A percentile compares a stretch with the other conserved stretches of the same genome.
phyloP scores from a whole-genome alignment of 2,113 vertebrate species.

The Galemys pyrenaicus region DNA sequence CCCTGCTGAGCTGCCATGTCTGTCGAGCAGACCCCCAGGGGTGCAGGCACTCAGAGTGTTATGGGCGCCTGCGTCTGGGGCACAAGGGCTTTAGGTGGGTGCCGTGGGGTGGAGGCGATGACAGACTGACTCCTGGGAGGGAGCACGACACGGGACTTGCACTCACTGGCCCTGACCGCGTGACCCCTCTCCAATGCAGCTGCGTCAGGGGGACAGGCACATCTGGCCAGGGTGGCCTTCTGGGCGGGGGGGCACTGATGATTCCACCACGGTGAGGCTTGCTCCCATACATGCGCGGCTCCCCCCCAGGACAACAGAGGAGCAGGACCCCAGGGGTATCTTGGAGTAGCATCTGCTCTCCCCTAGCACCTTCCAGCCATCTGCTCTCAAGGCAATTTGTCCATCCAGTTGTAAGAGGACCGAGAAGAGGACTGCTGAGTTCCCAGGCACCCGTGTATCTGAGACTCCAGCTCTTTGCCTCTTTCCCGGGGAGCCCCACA shows the following conservation, averaged over 20 bases:
- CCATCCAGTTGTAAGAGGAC: neutral
- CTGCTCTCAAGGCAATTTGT: neutral
- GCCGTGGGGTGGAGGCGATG: constrained; percentile 53
- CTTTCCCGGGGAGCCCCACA: neutral
- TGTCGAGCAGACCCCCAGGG: constrained; percentile 17
- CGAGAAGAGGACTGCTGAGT: neutral
- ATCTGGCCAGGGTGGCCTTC: constrained; percentile 67
- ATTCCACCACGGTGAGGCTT: constrained; percentile 65
- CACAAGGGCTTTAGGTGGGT: constrained; percentile 61
- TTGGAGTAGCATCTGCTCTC: constrained; percentile 75
- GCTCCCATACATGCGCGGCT: constrained; percentile 33
- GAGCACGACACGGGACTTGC: neutral
- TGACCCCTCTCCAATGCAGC: neutral
- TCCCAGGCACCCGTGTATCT: constrained; percentile 22
- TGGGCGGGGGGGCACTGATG: constrained; percentile 70
- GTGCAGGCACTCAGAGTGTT: constrained; percentile 60
- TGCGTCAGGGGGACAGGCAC: constrained; percentile 68
- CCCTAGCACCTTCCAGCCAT: constrained; percentile 72
- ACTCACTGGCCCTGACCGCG: neutral
- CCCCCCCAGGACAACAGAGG: constrained; percentile 64
- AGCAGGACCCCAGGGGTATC: constrained; percentile 72
- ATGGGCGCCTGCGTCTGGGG: no score
- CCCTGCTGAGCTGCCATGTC: constrained; percentile 66
- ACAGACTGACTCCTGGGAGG: constrained; percentile 59
- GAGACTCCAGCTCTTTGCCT: neutral